Conservation (phyloP, 1,140 invertebrate species). For the Drosophila pallidifrons region DNA sequence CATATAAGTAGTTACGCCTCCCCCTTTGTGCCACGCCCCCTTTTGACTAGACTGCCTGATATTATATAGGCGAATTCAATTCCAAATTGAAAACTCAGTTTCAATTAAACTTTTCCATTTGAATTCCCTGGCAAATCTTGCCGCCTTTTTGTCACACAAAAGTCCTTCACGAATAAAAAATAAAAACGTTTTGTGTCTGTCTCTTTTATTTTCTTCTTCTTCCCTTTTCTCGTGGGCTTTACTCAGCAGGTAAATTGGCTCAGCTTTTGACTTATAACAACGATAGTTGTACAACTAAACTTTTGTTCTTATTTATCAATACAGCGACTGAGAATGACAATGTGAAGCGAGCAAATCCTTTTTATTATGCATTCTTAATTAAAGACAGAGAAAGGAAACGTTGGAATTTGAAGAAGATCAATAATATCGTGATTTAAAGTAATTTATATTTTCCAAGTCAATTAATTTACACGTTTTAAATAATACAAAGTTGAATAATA, state of each 20-base stretch:
- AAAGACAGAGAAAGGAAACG: too few species aligned
- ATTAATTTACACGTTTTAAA: too few species aligned
- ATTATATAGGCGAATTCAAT: slow-evolving; percentile 46
- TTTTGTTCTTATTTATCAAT: slow-evolving; percentile 3
- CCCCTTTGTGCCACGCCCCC: slow-evolving; percentile 6
- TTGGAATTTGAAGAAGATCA: too few species aligned
- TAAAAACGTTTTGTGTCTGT: neutral
- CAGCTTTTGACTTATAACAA: slow-evolving; percentile 28
- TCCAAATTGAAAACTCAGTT: slow-evolving; percentile 51
- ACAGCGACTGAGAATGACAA: neutral
- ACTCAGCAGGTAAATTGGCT: slow-evolving; percentile 9
- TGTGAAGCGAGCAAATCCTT: neutral
- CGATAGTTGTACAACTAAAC: slow-evolving; percentile 7
- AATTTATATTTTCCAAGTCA: too few species aligned
- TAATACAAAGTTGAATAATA: too few species aligned
- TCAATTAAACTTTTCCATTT: slow-evolving; percentile 79
- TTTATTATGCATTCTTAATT: neutral
- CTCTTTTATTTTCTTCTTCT: neutral
- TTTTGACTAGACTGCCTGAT: neutral
- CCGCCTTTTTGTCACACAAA: slow-evolving; percentile 31
- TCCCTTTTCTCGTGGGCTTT: neutral
- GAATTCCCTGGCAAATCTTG: slow-evolving; percentile 53
- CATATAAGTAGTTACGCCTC: slow-evolving; percentile 19
- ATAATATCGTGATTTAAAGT: too few species aligned
- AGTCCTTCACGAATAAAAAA: slow-evolving; percentile 10